These are phyloP conservation scores for Enteromius fasciolatus DNA, from an alignment of 2,797 vertebrate genomes.

Conservation along the genomic window DNA sequence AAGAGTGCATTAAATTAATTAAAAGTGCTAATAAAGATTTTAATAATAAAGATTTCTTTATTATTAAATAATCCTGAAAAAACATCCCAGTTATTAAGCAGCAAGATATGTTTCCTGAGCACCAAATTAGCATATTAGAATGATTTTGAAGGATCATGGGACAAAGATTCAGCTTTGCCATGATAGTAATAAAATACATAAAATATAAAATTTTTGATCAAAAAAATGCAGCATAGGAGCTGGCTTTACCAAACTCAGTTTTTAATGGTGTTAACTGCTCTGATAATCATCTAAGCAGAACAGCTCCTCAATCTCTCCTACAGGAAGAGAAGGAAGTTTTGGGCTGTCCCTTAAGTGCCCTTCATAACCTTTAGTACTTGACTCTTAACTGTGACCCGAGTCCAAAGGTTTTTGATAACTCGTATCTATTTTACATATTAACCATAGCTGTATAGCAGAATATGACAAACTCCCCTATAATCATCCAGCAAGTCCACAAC, in stretches of 20 bases:
- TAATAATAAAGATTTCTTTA: neutral
- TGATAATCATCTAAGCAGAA: neutral
- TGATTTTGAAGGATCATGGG: neutral
- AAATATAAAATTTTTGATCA: neutral
- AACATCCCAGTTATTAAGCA: neutral
- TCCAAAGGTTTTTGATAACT: neutral
- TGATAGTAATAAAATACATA: neutral
- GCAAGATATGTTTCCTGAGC: neutral
- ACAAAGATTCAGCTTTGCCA: neutral
- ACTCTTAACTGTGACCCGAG: neutral
- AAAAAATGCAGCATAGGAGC: neutral
- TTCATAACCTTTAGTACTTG: neutral
- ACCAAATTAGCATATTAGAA: neutral
- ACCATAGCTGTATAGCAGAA: conserved; percentile 3
- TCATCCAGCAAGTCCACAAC: conserved; percentile 33
- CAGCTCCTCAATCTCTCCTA: neutral
- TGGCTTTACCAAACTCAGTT: neutral
- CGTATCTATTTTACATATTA: neutral
- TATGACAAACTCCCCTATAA: conserved; percentile 34
- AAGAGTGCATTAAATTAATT: neutral
- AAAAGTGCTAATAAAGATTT: neutral
- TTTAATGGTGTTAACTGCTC: neutral
- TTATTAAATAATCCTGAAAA: neutral
- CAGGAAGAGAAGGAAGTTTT: neutral
- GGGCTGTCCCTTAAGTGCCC: neutral